These are phyloP conservation scores for Xiphorhynchus elegans DNA, from an alignment of 2,113 vertebrate species.

Conservation along the genomic window DNA sequence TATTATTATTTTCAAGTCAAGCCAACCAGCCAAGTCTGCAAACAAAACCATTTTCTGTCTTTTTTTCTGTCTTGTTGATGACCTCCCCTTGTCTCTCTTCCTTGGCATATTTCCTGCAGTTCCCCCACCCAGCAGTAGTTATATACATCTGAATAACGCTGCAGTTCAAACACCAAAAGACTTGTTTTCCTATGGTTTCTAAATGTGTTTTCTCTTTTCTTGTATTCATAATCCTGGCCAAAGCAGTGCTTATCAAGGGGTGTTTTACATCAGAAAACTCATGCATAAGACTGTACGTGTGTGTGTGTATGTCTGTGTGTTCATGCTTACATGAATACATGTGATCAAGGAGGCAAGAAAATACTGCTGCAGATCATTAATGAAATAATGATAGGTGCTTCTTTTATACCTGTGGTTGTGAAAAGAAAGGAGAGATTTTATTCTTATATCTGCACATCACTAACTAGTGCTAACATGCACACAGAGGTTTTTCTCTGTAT, in stretches of 20 bases:
- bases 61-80: slow-evolving; percentile 37
- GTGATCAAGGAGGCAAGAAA: neutral
- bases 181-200: slow-evolving; percentile 41
- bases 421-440: neutral
- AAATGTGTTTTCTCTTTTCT: slow-evolving; percentile 26
- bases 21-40: slow-evolving; percentile 49
- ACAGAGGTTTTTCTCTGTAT: neutral
- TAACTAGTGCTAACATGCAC: neutral
- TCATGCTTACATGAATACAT: neutral
- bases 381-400: neutral
- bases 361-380: neutral
- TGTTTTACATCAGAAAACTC: neutral
- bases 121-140: slow-evolving; percentile 14
- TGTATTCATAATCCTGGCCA: slow-evolving; percentile 4
- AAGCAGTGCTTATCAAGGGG: neutral
- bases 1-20: slow-evolving; percentile 64
- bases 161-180: slow-evolving; percentile 32
- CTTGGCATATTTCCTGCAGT: slow-evolving; percentile 38
- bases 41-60: slow-evolving; percentile 56
- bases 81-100: slow-evolving; percentile 18
- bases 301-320: neutral
- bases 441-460: neutral
- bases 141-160: slow-evolving; percentile 32
- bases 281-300: fast-evolving
- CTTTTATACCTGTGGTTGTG: neutral